Evolutionary conservation across 2,888 invertebrate genomes (phyloP).

Genomic region (Scaptomyza tumidula): DNA sequence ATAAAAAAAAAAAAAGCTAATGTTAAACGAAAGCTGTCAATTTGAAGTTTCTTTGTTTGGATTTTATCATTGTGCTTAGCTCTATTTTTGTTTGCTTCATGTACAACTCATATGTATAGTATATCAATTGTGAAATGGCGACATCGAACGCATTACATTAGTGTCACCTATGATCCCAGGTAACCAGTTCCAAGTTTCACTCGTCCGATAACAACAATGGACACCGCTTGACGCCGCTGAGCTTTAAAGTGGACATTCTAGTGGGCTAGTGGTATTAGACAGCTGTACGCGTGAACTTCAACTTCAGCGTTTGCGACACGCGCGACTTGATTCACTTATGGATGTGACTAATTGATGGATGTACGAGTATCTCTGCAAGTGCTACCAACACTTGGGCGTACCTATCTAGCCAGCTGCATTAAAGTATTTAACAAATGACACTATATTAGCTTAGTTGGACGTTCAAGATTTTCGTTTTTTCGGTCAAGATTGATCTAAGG

Average conservation of each 20-base stretch:
- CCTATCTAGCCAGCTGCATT: conserved; percentile 24
- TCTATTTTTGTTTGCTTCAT: conserved; percentile 32
- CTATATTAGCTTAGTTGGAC: conserved; percentile 45
- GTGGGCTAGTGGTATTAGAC: conserved; percentile 68
- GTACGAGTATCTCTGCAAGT: conserved; percentile 28
- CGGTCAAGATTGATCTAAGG: conserved; percentile 27
- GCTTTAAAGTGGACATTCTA: conserved; percentile 77
- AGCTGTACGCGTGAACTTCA: conserved; percentile 69
- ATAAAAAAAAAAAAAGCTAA: conserved; percentile 53
- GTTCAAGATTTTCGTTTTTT: conserved; percentile 27
- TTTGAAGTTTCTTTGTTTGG: conserved; percentile 73
- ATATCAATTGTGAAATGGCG: conserved; percentile 54
- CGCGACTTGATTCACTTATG: conserved; percentile 41
- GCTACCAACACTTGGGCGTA: conserved; percentile 12
- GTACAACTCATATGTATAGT: background rate
- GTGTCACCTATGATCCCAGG: conserved; percentile 46
- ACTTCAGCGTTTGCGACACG: conserved; percentile 56
- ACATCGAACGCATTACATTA: conserved; percentile 59
- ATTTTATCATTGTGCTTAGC: conserved; percentile 58
- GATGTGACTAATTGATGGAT: conserved; percentile 66
- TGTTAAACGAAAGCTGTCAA: conserved; percentile 78
- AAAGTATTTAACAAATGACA: conserved; percentile 54
- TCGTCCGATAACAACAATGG: conserved; percentile 58
- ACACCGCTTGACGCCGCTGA: conserved; percentile 61
- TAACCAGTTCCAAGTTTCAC: conserved; percentile 7